Evolutionary conservation across 2,888 invertebrate species (phyloP).

Genomic region (Suillia variegata): DNA sequence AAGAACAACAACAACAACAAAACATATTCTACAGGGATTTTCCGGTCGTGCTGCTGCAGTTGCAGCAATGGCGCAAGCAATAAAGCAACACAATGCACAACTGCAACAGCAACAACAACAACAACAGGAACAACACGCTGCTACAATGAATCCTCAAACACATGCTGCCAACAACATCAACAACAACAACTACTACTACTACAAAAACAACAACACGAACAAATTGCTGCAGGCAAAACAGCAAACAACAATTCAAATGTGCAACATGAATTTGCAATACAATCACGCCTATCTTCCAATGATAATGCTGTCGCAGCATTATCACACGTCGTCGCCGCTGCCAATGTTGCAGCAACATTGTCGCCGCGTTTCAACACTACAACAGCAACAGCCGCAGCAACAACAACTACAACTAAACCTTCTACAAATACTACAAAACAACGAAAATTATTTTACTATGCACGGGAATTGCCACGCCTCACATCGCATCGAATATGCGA

Average conservation of each 20-base stretch:
- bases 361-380: background rate
- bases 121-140: constrained; percentile 13
- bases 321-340: constrained; percentile 26
- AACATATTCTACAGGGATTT: constrained; percentile 34
- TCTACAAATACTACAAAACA: constrained; percentile 30
- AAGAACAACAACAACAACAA: background rate
- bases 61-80: background rate
- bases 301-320: constrained; percentile 26
- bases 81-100: constrained; percentile 15
- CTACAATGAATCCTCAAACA: background rate
- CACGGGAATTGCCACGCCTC: constrained; percentile 3
- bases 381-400: constrained; percentile 18
- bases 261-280: constrained; percentile 41
- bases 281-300: constrained; percentile 55
- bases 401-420: constrained; percentile 26
- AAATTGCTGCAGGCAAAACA: too few relatives aligned
- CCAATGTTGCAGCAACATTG: constrained; percentile 21
- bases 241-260: constrained; percentile 17
- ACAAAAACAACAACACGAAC: constrained; percentile 18
- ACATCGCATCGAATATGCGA: too few relatives aligned
- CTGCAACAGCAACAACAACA: constrained; percentile 22
- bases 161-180: background rate
- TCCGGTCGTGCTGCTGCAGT: constrained; percentile 9
- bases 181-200: constrained; percentile 4
- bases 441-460: constrained; percentile 37